A percentile compares a stretch with the other conserved stretches of the same genome.
phyloP scores from a whole-genome alignment of 2,888 invertebrate species.

The Reticulitermes lucifugus region DNA sequence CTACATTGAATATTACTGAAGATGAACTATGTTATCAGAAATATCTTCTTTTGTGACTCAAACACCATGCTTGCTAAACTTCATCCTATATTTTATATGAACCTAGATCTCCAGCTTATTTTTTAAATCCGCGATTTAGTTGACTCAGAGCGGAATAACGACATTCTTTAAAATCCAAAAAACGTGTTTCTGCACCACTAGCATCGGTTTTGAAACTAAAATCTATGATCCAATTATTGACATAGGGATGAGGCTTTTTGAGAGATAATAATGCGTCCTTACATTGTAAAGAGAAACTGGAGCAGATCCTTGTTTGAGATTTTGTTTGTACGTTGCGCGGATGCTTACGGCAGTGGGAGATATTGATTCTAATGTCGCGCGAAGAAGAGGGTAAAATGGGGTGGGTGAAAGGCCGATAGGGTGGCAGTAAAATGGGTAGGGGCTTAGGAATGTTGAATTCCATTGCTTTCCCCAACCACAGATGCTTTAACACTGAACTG shows the following conservation, averaged over 20 bases:
- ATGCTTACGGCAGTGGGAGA: not conserved
- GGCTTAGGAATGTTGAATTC: constrained; percentile 47
- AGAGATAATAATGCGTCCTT: not conserved
- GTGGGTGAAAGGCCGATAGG: not conserved
- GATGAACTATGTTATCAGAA: no score
- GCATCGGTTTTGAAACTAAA: not conserved
- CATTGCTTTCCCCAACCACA: constrained; percentile 46
- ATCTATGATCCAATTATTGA: not conserved
- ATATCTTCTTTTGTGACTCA: no score
- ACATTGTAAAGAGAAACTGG: not conserved
- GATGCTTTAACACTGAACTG: constrained; percentile 46
- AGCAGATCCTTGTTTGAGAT: constrained; percentile 10
- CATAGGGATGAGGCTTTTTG: not conserved
- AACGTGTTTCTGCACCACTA: not conserved
- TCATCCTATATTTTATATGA: no score
- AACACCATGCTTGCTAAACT: no score
- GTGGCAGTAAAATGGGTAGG: not conserved
- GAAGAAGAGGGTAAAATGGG: constrained; percentile 7
- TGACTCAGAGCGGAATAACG: no score
- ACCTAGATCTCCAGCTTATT: no score
- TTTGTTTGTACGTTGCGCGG: constrained; percentile 13
- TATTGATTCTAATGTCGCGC: constrained; percentile 47
- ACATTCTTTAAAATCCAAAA: not conserved
- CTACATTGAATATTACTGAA: no score
- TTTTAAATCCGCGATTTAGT: no score